phyloP scores from a whole-genome alignment of 2,888 invertebrate genomes.

The Callyntrura guangdongensis region DNA sequence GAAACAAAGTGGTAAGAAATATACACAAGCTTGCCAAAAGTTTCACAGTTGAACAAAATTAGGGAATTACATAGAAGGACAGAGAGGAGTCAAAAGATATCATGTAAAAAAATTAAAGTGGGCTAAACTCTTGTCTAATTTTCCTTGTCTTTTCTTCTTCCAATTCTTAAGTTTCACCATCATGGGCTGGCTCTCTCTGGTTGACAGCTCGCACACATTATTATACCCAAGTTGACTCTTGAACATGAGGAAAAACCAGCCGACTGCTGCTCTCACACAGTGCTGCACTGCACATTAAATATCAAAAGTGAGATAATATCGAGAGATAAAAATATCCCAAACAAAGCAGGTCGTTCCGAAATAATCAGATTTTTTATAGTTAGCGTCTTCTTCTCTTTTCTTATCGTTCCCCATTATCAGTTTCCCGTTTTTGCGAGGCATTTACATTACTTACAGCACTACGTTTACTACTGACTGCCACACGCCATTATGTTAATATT shows the following conservation, averaged over 20 bases:
- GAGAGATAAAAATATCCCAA: neutral
- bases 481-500: neutral
- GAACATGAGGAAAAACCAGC: neutral
- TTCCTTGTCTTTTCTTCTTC: slow-evolving; percentile 59
- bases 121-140: slow-evolving; percentile 57
- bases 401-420: neutral
- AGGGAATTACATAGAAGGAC: slow-evolving; percentile 16
- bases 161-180: slow-evolving; percentile 26
- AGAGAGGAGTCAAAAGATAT: slow-evolving; percentile 22
- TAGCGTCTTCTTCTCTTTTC: neutral
- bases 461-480: neutral
- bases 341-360: slow-evolving; percentile 7
- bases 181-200: neutral
- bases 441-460: neutral
- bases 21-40: slow-evolving; percentile 21
- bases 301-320: neutral
- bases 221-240: neutral
- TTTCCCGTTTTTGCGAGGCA: neutral
- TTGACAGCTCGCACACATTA: slow-evolving; percentile 3
- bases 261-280: too few relatives aligned
- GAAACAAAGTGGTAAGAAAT: slow-evolving; percentile 8
- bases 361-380: neutral
- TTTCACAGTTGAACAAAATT: slow-evolving; percentile 21
- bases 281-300: neutral
- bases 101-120: slow-evolving; percentile 47